Evolutionary conservation across 2,113 vertebrate species (phyloP), one percentile per base, ranked within the genome.

Genomic region (Corynorhinus townsendii): DNA sequence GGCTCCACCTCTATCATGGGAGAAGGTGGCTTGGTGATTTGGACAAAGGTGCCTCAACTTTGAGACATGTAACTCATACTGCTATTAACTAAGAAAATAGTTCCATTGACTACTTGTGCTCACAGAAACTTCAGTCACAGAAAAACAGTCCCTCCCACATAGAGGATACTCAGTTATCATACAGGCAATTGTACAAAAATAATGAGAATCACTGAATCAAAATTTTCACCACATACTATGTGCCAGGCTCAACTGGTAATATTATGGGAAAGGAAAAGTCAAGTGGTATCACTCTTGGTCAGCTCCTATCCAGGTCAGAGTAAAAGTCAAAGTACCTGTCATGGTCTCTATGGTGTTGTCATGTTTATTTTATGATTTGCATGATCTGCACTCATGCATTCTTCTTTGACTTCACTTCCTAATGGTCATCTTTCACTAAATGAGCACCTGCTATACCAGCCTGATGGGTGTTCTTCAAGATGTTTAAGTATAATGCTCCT

Each of bases 341-440:
- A 3, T 2, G 43, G 15, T 17, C 59, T 33, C 11, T 0, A 0
- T 47, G 71, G 11, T 22, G 38, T 2, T 15, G 7, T 16, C 68
- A 26, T 4, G 19, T 8, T 72, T 59, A 81, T 47, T 47, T n/a
- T 38, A 54, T 33, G 33, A 43, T 33, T 33, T 24, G n/a, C n/a
- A 52, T 30, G 73, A 43, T 15, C 15, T 88, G 19, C 72, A 66
- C 4, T 11, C 33, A 72, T 22, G 43, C 7, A 35, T 66, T 86
- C 54, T 89, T 38, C 62, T 47, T 52, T 12, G 40, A 47, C 40
- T 64, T 68, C 56, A 62, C 43, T 91, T 80, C 49, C 35, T 17
- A 75, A 30, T 3, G 66, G 12, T 62, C 45, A 20, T 6, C n/a
- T 17, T 66, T 86, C 9, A 30, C 28, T 22, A 54, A 77, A 4